phyloP scores from a whole-genome alignment of 92 coral and sea anemone genomes.

The Micromussa lordhowensis region DNA sequence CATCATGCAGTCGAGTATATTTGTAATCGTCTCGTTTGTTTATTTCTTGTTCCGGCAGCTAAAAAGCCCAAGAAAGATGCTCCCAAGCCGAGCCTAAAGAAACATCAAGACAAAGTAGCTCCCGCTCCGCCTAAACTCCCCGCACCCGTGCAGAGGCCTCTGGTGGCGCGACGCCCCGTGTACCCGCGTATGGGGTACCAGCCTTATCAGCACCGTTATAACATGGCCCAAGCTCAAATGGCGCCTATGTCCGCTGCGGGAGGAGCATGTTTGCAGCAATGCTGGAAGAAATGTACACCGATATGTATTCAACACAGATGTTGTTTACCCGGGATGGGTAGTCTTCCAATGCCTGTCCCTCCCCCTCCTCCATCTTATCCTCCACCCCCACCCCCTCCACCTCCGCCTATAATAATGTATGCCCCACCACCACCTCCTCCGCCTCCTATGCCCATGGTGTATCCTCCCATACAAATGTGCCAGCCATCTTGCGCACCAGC shows the following conservation, averaged over 20 bases:
- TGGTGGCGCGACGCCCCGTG: conserved; percentile 29
- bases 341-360: conserved; percentile 56
- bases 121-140: conserved; percentile 27
- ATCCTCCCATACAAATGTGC: conserved; percentile 51
- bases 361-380: conserved; percentile 64
- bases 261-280: conserved; percentile 72
- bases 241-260: conserved; percentile 77
- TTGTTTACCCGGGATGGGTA: conserved; percentile 53
- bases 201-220: conserved; percentile 31
- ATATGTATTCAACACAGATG: conserved; percentile 85
- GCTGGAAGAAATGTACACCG: conserved; percentile 80
- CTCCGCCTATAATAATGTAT: conserved; percentile 46
- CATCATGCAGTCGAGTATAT: not conserved
- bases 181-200: conserved; percentile 48
- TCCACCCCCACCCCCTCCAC: conserved; percentile 73
- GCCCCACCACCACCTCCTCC: conserved; percentile 62
- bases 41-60: not conserved
- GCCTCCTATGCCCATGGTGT: conserved; percentile 48
- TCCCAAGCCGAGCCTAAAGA: conserved; percentile 14
- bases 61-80: conserved; percentile 17
- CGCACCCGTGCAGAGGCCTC: conserved; percentile 31
- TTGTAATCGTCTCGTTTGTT: not conserved
- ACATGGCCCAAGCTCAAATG: conserved; percentile 17
- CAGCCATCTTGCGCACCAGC: conserved; percentile 84
- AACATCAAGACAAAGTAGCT: conserved; percentile 37